These are phyloP conservation scores for Orthosia gothica DNA, from an alignment of 2,888 invertebrate species.

Conservation along the genomic window DNA sequence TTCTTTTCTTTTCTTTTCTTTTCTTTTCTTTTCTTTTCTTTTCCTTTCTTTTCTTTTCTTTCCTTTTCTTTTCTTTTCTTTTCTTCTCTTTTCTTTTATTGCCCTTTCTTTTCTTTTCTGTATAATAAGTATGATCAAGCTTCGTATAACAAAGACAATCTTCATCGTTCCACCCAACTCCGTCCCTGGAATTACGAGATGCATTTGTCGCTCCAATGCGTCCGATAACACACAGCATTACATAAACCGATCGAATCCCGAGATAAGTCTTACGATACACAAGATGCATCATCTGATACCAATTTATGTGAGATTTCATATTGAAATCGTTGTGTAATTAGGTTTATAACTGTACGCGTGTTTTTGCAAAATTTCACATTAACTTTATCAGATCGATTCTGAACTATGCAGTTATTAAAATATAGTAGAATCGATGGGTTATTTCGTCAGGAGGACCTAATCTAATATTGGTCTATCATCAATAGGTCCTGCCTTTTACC, in stretches of 20 bases:
- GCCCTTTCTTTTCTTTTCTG: no score
- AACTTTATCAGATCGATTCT: conserved; percentile 52
- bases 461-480: not conserved
- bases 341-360: conserved; percentile 50
- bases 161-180: conserved; percentile 16
- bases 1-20: no score
- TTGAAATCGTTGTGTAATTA: conserved; percentile 62
- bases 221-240: conserved; percentile 61
- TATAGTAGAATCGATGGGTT: conserved; percentile 10
- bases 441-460: conserved; percentile 10
- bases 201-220: conserved; percentile 68
- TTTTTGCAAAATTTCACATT: conserved; percentile 61
- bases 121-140: no score
- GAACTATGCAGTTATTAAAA: conserved; percentile 29
- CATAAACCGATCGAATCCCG: conserved; percentile 59
- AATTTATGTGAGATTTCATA: conserved; percentile 62
- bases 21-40: no score
- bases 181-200: conserved; percentile 65
- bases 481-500: not conserved
- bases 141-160: no score
- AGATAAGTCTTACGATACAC: conserved; percentile 63
- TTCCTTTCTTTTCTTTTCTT: no score
- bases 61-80: no score
- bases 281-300: conserved; percentile 67
- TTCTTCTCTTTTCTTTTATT: no score